Evolutionary conservation across 2,113 vertebrate genomes (phyloP), one percentile per base, ranked within the genome.

Genomic region (Pedionomus torquatus): DNA sequence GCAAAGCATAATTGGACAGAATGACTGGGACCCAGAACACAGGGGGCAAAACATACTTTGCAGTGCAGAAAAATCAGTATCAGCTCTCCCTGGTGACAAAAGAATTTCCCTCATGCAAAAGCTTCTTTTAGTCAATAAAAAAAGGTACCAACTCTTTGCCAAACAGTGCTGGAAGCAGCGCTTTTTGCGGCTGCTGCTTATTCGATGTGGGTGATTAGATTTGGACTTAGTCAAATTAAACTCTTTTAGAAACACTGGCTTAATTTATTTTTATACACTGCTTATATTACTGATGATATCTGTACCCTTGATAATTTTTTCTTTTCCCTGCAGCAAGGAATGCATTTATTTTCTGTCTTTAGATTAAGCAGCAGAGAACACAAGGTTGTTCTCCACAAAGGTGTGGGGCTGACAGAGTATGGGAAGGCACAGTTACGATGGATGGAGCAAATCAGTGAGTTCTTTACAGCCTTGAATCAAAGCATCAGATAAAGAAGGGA

Each of bases 151-250:
- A 35, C 23, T 77, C 33, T 77, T 9, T 44, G 58, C 16, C 9
- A 3, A 31, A 52, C 13, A 39, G 23, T 48, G 48, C 65, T 79
- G 63, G 49, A 94, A 81, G 63, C 71, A 68, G 31, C 28, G 44
- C 31, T 88, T 85, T 72, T 79, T 68, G 83, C 51, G 44, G 21
- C 19, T 93, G 28, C 23, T 49, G 12, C n/a, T 88, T 93, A 77
- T 86, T 88, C 83, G 83, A 90, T 89, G 64, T 49, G 37, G 10
- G 46, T 86, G 88, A 92, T 89, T 89, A 96, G 69, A 92, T 88
- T 58, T 93, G 60, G 71, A 80, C 85, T 94, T 94, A 66, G 92
- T 86, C 63, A 93, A 86, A 96, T 83, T 90, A 95, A 95, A 74
- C 43, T 74, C 51, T 61, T 86, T 46, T 39, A 95, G 69, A 91